phyloP scores from a whole-genome alignment of 2,888 invertebrate genomes.

The Diarsia mendica region DNA sequence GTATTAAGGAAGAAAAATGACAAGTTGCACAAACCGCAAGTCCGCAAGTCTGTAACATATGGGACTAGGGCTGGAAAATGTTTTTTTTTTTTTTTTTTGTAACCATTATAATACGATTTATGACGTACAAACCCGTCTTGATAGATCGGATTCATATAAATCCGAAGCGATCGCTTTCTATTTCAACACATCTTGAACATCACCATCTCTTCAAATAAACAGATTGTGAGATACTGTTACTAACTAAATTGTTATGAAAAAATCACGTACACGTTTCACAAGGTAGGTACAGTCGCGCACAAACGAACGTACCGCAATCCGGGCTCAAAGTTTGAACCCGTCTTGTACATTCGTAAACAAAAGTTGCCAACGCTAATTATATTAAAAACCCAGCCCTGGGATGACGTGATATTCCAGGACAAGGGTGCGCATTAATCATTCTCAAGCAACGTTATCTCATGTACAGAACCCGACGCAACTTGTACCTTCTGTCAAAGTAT shows the following conservation, averaged over 20 bases:
- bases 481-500: slow-evolving; percentile 71
- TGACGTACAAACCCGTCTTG: not conserved
- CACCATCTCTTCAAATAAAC: not conserved
- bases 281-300: slow-evolving; percentile 18
- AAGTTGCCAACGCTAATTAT: slow-evolving; percentile 80
- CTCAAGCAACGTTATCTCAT: slow-evolving; percentile 80
- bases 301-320: slow-evolving; percentile 30
- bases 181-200: not conserved
- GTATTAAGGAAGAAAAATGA: not conserved
- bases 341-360: slow-evolving; percentile 74
- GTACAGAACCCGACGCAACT: slow-evolving; percentile 73
- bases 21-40: not conserved
- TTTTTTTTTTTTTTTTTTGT: not conserved
- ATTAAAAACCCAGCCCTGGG: slow-evolving; percentile 78
- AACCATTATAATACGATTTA: not conserved
- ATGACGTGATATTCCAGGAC: slow-evolving; percentile 81
- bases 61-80: not conserved
- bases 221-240: not conserved
- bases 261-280: not conserved
- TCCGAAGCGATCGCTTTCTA: not conserved
- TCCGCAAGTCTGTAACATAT: not conserved
- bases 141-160: not conserved
- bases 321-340: slow-evolving; percentile 61
- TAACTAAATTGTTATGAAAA: slow-evolving; percentile 7
- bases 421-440: slow-evolving; percentile 86